phyloP scores from a whole-genome alignment of 2,797 vertebrate species.

The Botia almorhae region DNA sequence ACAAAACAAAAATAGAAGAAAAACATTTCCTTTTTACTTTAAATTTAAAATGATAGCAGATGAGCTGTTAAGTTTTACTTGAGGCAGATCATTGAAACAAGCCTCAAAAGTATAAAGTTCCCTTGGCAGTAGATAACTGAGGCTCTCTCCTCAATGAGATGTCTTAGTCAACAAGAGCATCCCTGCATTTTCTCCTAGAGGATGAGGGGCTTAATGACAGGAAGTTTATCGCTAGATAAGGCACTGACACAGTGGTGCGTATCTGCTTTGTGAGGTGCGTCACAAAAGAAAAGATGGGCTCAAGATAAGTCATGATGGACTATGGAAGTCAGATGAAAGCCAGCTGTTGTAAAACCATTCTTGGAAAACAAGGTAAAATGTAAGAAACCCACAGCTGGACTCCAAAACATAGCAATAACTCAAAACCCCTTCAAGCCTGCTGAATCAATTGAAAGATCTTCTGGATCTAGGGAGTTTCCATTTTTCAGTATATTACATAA shows the following conservation, averaged over 20 bases:
- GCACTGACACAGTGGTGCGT: slow-evolving; percentile 77
- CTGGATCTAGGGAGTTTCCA: slow-evolving; percentile 13
- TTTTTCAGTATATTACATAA: slow-evolving; percentile 24
- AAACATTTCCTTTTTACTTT: not conserved
- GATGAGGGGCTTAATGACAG: slow-evolving; percentile 41
- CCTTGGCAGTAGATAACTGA: slow-evolving; percentile 20
- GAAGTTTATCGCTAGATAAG: slow-evolving; percentile 75
- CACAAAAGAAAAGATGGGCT: slow-evolving; percentile 38
- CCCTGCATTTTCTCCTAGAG: slow-evolving; percentile 5
- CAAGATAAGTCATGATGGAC: slow-evolving; percentile 11
- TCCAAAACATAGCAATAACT: slow-evolving; percentile 16
- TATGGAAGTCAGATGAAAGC: slow-evolving; percentile 13
- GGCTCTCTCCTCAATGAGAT: slow-evolving; percentile 15
- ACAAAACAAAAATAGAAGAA: slow-evolving; percentile 12
- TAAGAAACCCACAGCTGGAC: slow-evolving; percentile 30
- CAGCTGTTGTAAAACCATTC: slow-evolving; percentile 34
- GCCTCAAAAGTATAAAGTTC: slow-evolving; percentile 23
- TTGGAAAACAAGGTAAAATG: slow-evolving; percentile 19
- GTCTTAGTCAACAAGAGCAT: slow-evolving; percentile 3
- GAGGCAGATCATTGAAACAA: slow-evolving; percentile 13
- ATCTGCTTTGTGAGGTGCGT: slow-evolving; percentile 40
- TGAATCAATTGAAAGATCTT: not conserved
- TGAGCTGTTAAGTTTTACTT: slow-evolving; percentile 3
- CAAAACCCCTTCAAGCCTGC: slow-evolving; percentile 2
- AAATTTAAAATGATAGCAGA: not conserved